A percentile compares a stretch with the other conserved stretches of the same genome.
These are phyloP conservation scores for Pteria penguin DNA, from an alignment of 2,888 invertebrate genomes.

Conservation along the genomic window DNA sequence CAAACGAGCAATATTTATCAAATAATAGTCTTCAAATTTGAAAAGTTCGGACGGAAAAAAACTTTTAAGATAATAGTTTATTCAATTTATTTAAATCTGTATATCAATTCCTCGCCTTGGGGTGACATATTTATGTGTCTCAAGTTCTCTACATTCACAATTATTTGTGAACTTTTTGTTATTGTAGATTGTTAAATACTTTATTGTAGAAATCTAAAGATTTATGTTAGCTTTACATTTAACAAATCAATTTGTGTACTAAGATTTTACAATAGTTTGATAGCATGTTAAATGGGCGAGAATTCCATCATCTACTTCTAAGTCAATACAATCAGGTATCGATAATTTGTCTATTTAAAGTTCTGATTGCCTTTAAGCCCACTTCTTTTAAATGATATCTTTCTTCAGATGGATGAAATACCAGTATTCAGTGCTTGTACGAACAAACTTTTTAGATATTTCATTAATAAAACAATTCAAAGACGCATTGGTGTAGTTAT, in stretches of 20 bases:
- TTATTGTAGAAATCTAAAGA: background rate
- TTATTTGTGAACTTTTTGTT: background rate
- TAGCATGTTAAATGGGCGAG: background rate
- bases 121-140: background rate
- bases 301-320: background rate
- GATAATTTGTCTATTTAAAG: too few species aligned
- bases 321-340: too few species aligned
- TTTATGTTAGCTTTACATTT: background rate
- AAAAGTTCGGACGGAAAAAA: background rate
- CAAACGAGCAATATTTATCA: background rate
- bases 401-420: too few species aligned
- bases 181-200: background rate
- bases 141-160: background rate
- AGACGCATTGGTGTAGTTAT: too few species aligned
- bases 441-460: too few species aligned
- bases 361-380: too few species aligned
- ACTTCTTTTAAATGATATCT: too few species aligned
- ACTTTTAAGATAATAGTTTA: background rate
- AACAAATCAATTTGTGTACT: background rate
- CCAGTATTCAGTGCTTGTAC: too few species aligned
- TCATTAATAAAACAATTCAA: too few species aligned
- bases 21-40: background rate
- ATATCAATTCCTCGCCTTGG: background rate
- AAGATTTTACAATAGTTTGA: background rate
- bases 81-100: background rate